phyloP scores from a whole-genome alignment of 92 coral and sea anemone species.

The Parazoanthus atlanticus region DNA sequence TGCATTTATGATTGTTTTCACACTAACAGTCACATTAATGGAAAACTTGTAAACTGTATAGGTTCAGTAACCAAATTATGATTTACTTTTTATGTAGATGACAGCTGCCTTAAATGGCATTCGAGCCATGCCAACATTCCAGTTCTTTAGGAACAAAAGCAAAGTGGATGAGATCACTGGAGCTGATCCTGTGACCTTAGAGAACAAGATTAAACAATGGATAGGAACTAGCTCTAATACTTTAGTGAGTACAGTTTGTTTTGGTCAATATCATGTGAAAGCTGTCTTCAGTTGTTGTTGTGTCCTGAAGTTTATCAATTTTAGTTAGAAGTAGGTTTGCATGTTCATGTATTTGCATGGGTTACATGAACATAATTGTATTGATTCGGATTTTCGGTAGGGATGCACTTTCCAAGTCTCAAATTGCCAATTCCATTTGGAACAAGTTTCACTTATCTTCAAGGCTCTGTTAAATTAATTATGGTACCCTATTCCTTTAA shows the following conservation, averaged over 20 bases:
- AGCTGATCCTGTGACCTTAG: slow-evolving; percentile 74
- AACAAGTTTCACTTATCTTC: too few species aligned
- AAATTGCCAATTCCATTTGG: too few species aligned
- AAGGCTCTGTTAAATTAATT: too few species aligned
- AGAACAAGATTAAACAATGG: slow-evolving; percentile 81
- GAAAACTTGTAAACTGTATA: too few species aligned
- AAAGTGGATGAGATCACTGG: slow-evolving; percentile 91
- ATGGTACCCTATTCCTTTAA: too few species aligned
- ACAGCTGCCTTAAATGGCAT: slow-evolving; percentile 77
- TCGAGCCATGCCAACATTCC: slow-evolving; percentile 94
- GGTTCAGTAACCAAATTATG: not conserved
- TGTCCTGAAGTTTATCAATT: not conserved
- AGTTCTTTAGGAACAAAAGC: slow-evolving; percentile 74
- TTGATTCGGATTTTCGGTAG: too few species aligned
- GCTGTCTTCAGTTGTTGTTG: not conserved
- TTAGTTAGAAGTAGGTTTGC: too few species aligned
- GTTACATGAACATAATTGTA: too few species aligned
- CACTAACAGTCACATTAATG: too few species aligned
- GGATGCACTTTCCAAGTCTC: too few species aligned
- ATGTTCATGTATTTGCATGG: too few species aligned
- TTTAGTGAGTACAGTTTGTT: slow-evolving; percentile 45
- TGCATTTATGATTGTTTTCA: too few species aligned
- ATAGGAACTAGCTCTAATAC: slow-evolving; percentile 58
- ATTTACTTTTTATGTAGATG: slow-evolving; percentile 50
- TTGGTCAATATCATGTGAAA: not conserved